Conservation (phyloP, 2,797 vertebrate genomes). For the Epinephelus awoara region DNA sequence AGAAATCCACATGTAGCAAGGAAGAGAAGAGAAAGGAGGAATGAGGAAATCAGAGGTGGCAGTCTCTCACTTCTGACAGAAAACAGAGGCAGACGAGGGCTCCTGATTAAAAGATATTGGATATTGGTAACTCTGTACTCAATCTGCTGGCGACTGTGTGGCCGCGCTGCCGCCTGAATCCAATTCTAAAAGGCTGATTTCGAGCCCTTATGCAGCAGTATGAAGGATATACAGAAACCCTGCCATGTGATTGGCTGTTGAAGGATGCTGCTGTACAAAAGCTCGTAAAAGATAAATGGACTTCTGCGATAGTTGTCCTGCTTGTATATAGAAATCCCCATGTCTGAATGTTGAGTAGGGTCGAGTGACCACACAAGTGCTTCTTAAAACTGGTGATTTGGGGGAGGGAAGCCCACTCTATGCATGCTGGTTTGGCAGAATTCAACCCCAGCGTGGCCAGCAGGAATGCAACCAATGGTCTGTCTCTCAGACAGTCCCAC, state of each 20-base stretch:
- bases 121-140: slow-evolving; percentile 71
- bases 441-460: slow-evolving; percentile 56
- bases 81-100: slow-evolving; percentile 65
- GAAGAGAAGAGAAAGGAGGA: slow-evolving; percentile 37
- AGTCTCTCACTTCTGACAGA: slow-evolving; percentile 69
- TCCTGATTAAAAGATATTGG: slow-evolving; percentile 78
- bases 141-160: slow-evolving; percentile 57
- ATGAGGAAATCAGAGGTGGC: slow-evolving; percentile 53
- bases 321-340: slow-evolving; percentile 45
- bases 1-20: slow-evolving; percentile 16
- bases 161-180: slow-evolving; percentile 60
- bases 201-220: slow-evolving; percentile 35
- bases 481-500: slow-evolving; percentile 49
- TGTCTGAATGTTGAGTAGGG: slow-evolving; percentile 48
- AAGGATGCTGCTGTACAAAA: slow-evolving; percentile 30
- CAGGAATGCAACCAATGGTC: slow-evolving; percentile 52
- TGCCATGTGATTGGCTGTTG: slow-evolving; percentile 23
- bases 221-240: slow-evolving; percentile 38
- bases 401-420: slow-evolving; percentile 61
- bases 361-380: slow-evolving; percentile 56
- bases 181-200: slow-evolving; percentile 74
- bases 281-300: slow-evolving; percentile 31
- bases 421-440: slow-evolving; percentile 53
- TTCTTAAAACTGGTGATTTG: slow-evolving; percentile 43
- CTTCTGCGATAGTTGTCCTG: slow-evolving; percentile 19